Evolutionary conservation across 2,888 invertebrate species (phyloP), one percentile per base, ranked within the genome.

Genomic region (Epirrita christyi): DNA sequence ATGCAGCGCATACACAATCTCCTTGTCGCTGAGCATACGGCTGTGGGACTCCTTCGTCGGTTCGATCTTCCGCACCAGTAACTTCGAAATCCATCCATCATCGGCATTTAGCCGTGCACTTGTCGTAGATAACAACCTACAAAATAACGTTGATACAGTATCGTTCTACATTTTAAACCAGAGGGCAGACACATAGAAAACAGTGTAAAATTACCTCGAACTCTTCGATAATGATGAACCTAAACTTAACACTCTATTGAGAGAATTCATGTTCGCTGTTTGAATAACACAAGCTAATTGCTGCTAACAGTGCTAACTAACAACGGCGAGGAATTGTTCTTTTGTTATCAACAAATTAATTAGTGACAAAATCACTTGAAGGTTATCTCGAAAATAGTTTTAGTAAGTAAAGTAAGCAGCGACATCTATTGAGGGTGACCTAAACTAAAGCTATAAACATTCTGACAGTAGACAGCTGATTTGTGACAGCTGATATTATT

Each of bases 11-110:
- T 98, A 99, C 74, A 99, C 96, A 56, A 96, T 94, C 88, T 99
- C 99, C 88, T 98, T 98, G 88, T 98, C 98, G 75, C 98, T 98
- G 45, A 99, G 94, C 95, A 98, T 97, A 65, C 98, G 96, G 76
- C 99, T 99, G 87, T 99, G 99, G 2, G 98, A 96, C 83, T 98
- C 98, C 85, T 98, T 98, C 1, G 98, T 97, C 5, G 98, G 97
- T 81, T 98, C 98, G 79, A 98, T 97, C 83, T 96, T 97, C 62
- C 98, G 94, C 41, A 98, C 98, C 73, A 98, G 92, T 64, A 98
- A 89, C 85, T 97, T 98, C 68, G 96, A 97, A 55, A 98, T 91
- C 97, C 98, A 98, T 70, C 97, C 95, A 89, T 97, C 97, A 59
- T 93, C 92, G 15, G 91, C 84, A 57, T 78, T 88, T 55, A 83